Evolutionary conservation across 2,888 invertebrate genomes (phyloP).

Genomic region (Sinopyrophorus schimmeli): DNA sequence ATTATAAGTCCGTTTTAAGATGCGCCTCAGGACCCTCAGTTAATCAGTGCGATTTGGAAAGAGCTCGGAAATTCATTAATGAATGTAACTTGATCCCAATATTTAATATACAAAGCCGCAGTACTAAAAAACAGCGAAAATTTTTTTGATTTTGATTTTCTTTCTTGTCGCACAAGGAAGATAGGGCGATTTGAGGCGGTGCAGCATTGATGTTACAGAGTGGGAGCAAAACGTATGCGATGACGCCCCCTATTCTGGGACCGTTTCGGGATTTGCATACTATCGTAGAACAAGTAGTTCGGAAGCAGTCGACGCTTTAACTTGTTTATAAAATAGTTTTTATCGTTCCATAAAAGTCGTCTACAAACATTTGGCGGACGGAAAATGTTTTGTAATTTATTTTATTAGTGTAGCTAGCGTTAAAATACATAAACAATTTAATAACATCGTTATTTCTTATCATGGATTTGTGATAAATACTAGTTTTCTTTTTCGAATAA

Average conservation of each 20-base stretch:
- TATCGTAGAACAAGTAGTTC: conserved; percentile 21
- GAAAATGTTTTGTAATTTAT: conserved; percentile 24
- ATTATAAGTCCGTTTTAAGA: too few species aligned
- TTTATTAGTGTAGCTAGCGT: conserved; percentile 24
- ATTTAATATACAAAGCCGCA: too few species aligned
- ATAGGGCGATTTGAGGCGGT: conserved; percentile 24
- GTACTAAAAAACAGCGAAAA: too few species aligned
- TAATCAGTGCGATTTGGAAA: neutral
- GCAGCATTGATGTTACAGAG: conserved; percentile 12
- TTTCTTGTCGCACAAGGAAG: too few species aligned
- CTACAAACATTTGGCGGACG: conserved; percentile 16
- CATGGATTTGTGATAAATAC: conserved; percentile 22
- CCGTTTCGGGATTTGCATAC: conserved; percentile 25
- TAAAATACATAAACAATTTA: conserved; percentile 26
- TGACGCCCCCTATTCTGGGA: conserved; percentile 19
- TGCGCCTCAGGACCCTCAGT: too few species aligned
- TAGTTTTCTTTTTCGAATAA: conserved; percentile 18
- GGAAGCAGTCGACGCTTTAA: conserved; percentile 19
- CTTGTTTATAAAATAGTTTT: conserved; percentile 31
- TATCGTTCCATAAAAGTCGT: conserved; percentile 28
- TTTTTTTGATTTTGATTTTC: too few species aligned
- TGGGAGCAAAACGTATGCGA: conserved; percentile 19
- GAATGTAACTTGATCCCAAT: neutral
- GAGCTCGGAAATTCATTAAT: neutral
- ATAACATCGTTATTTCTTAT: conserved; percentile 20